Base-by-base conservation (phyloP, 1,140 invertebrate genomes). In the Philotrypesis tridentata region DNA sequence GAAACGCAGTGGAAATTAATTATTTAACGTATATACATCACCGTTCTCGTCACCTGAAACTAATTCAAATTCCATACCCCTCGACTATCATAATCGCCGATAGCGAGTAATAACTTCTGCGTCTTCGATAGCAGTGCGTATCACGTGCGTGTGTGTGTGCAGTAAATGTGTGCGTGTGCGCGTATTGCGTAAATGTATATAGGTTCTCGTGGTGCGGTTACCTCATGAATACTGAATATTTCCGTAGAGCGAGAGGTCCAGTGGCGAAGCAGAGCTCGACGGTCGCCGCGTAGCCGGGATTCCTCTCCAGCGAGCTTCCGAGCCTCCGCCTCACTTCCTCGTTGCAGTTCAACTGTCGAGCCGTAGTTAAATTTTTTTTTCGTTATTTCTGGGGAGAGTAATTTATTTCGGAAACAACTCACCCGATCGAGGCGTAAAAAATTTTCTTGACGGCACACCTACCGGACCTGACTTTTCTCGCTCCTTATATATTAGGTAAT, bases 251-350 rank as follows among this genome's bases (percentile, higher is more conserved):
- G 0, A 91, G 87, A 0, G 96, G 96, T 2, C 96, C 96, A 27
- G 94, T 94, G 80, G 93, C 92, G 86, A 97, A 97, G 78, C 95
- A 96, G 72, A 95, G 89, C 87, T 95, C 94, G 65, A 97, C 96
- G 0, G 96, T 97, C 81, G 94, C 93, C 0, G 96, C 95, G 89
- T 96, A 97, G 78, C 95, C 95, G 0, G 96, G 93, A n/a, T 90
- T 75, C 48, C 88, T 83, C 40, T 89, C 73, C 40, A 92, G 84
- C 5, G 90, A 86, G 65, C 89, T 85, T 79, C 92, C 91, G 79
- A 93, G 82, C 86, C 93, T 88, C 86, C 92, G 86, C 33, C 93
- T 92, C 87, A 96, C 93, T 85, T 94, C 94, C 83, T 94, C 93
- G 60, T 95, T 95, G 85, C 95, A 95, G 77, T 91, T 93, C 25